Percentiles rank a stretch among this genome's conserved stretches.
phyloP scores from a whole-genome alignment of 2,797 vertebrate genomes.

The Enteromius unitaeniatus region DNA sequence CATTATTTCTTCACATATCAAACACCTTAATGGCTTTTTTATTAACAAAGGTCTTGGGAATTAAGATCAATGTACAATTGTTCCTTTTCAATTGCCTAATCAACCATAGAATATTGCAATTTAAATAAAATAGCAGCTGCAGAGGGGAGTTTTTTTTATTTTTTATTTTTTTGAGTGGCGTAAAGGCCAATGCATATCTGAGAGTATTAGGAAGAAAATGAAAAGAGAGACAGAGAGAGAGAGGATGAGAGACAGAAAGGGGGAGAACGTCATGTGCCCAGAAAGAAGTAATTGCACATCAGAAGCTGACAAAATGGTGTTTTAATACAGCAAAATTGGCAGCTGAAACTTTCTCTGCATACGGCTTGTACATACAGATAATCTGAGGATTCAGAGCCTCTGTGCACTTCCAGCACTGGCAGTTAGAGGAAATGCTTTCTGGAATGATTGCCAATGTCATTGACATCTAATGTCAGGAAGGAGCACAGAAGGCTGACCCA shows the following conservation, averaged over 20 bases:
- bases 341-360: conserved; percentile 38
- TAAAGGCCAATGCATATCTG: conserved; percentile 32
- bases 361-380: conserved; percentile 48
- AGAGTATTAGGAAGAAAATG: background rate
- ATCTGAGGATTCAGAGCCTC: conserved; percentile 38
- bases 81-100: conserved; percentile 54
- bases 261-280: background rate
- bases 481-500: conserved; percentile 34
- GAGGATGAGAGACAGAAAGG: background rate
- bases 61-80: conserved; percentile 50
- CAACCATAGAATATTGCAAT: conserved; percentile 50
- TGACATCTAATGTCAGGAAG: background rate
- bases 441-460: conserved; percentile 20
- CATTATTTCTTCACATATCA: conserved; percentile 29
- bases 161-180: conserved; percentile 15
- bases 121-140: conserved; percentile 46
- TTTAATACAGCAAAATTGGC: conserved; percentile 53
- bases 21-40: conserved; percentile 50
- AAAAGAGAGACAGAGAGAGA: background rate
- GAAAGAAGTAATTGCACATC: conserved; percentile 56
- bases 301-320: conserved; percentile 54
- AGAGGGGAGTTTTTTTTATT: background rate
- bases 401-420: background rate
- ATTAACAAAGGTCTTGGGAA: conserved; percentile 47
- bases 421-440: conserved; percentile 15